phyloP scores from a whole-genome alignment of 1,140 invertebrate genomes.

The Delia radicum region DNA sequence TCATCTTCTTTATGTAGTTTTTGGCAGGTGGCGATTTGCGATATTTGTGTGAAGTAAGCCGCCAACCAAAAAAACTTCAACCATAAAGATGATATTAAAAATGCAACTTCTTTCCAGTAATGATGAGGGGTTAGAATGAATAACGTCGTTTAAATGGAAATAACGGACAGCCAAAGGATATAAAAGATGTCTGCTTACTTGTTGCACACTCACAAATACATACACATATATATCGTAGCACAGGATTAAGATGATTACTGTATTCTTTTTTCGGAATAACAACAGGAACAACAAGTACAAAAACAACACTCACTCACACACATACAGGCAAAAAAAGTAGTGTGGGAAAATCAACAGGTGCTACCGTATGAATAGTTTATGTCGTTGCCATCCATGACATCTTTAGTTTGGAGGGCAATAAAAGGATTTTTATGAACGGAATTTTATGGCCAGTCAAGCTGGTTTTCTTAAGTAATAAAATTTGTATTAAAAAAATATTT shows the following conservation, averaged over 20 bases:
- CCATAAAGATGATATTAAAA: no score
- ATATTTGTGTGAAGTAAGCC: conserved; percentile 24
- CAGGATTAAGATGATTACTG: conserved; percentile 17
- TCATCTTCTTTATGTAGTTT: background rate
- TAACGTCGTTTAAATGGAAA: background rate
- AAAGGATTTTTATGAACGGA: conserved; percentile 22
- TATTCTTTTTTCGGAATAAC: background rate
- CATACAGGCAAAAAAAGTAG: background rate
- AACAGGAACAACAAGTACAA: background rate
- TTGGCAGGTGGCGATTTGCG: conserved; percentile 31
- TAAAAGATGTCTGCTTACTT: background rate
- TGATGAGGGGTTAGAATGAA: conserved; percentile 9
- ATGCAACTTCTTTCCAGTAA: no score
- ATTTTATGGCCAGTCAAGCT: conserved; percentile 6
- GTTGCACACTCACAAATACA: no score
- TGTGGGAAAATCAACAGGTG: conserved; percentile 54
- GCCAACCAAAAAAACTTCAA: conserved; percentile 6
- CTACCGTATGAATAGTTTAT: conserved; percentile 28
- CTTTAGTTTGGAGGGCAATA: background rate
- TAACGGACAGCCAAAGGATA: conserved; percentile 11
- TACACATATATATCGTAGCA: background rate
- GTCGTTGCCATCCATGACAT: background rate
- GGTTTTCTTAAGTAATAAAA: conserved; percentile 14
- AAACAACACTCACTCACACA: background rate
- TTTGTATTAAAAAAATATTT: background rate